Evolutionary conservation across 2,888 invertebrate species (phyloP).

Genomic region (Aethes cnicana): DNA sequence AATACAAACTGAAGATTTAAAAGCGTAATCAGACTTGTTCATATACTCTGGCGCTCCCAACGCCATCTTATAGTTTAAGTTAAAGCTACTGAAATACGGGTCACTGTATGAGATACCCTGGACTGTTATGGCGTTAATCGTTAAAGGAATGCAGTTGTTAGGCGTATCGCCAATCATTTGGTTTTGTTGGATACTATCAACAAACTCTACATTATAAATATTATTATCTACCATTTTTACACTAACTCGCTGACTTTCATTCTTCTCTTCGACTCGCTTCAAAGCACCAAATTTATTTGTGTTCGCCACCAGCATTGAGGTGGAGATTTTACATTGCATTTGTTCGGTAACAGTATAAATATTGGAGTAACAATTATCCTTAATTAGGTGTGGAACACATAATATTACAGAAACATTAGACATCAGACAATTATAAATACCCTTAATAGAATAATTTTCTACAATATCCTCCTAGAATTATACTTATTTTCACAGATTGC

Average conservation of each 20-base stretch:
- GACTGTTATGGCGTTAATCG: conserved; percentile 83
- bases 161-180: conserved; percentile 83
- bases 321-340: conserved; percentile 83
- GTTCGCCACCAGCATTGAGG: conserved; percentile 83
- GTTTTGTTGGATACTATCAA: conserved; percentile 83
- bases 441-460: conserved; percentile 79
- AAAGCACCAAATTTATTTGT: conserved; percentile 83
- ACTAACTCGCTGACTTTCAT: conserved; percentile 82
- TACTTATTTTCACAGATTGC: conserved; percentile 87
- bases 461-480: conserved; percentile 82
- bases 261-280: conserved; percentile 78
- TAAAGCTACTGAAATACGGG: conserved; percentile 84
- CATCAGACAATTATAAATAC: conserved; percentile 82
- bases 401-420: conserved; percentile 83
- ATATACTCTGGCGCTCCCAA: conserved; percentile 79
- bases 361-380: conserved; percentile 82
- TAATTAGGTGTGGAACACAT: conserved; percentile 86
- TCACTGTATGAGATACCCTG: conserved; percentile 84
- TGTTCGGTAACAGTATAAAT: conserved; percentile 84
- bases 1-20: conserved; percentile 83
- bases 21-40: conserved; percentile 84
- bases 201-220: conserved; percentile 82
- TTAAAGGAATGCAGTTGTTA: conserved; percentile 83
- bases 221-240: conserved; percentile 82
- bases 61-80: conserved; percentile 82